A percentile compares a stretch with the other conserved stretches of the same genome.
phyloP scores from a whole-genome alignment of 2,113 vertebrate genomes.

The Carlito syrichta region DNA sequence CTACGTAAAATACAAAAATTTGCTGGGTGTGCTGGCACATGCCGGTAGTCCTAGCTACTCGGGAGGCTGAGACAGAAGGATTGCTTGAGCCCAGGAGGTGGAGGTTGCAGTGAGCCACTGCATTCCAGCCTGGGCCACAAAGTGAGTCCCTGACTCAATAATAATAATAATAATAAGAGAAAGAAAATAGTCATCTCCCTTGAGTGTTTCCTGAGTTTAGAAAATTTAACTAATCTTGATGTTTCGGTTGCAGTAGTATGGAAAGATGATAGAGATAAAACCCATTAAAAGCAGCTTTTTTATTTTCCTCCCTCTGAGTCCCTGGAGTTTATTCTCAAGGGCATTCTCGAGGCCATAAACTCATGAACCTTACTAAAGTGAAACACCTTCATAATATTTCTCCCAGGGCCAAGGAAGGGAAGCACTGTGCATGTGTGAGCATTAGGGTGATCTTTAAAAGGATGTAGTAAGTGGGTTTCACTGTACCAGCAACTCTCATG shows the following conservation, averaged over 20 bases:
- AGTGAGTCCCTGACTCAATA: no score
- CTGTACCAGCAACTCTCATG: conserved; percentile 58
- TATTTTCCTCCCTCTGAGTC: not conserved
- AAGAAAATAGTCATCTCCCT: conserved; percentile 46
- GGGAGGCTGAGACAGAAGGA: no score
- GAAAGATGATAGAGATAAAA: conserved; percentile 32
- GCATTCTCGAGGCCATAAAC: conserved; percentile 65
- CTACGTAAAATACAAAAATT: no score
- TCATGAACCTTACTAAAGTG: conserved; percentile 68
- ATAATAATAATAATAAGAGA: no score
- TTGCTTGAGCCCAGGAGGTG: no score
- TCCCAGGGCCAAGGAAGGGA: conserved; percentile 29
- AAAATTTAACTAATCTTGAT: conserved; percentile 34
- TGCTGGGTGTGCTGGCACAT: no score
- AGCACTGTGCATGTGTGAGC: conserved; percentile 43
- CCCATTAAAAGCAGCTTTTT: conserved; percentile 1
- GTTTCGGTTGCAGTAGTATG: not conserved
- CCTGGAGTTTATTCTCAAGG: conserved; percentile 67
- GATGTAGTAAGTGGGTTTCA: conserved; percentile 68
- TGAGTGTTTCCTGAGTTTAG: not conserved
- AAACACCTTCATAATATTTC: conserved; percentile 66
- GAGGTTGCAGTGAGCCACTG: no score
- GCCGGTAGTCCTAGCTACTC: no score
- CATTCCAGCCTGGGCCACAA: no score
- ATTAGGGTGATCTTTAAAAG: conserved; percentile 63